These are phyloP conservation scores for Berghia stephanieae DNA, from an alignment of 1,140 invertebrate genomes.

Conservation along the genomic window DNA sequence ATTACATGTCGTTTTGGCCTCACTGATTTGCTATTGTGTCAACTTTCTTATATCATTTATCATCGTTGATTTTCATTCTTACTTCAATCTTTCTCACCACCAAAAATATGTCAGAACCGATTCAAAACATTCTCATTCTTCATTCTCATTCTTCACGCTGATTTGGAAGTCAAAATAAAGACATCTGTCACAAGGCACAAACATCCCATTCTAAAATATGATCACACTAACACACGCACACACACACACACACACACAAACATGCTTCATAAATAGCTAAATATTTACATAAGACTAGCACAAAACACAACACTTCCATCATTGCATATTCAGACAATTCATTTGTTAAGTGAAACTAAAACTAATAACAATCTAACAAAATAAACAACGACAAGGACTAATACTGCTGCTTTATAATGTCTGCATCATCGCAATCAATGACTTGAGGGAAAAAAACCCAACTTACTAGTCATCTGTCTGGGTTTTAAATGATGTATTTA, in stretches of 20 bases:
- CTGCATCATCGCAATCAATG: background rate
- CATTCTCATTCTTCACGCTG: too few relatives aligned
- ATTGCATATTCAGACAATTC: too few relatives aligned
- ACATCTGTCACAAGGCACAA: background rate
- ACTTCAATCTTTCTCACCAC: background rate
- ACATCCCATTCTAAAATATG: background rate
- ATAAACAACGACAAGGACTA: background rate
- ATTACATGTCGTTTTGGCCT: too few relatives aligned
- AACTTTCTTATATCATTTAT: too few relatives aligned
- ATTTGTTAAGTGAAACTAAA: background rate
- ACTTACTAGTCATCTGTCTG: too few relatives aligned
- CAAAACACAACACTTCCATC: too few relatives aligned
- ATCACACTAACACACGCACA: background rate
- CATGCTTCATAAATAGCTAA: background rate
- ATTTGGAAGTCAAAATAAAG: background rate
- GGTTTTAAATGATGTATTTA: too few relatives aligned
- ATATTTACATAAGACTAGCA: too few relatives aligned
- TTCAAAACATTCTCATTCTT: too few relatives aligned
- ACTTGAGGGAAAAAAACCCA: background rate
- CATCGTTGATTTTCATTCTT: constrained; percentile 37
- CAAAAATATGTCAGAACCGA: background rate
- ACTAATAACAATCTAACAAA: background rate
- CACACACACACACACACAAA: background rate
- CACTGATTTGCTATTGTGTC: too few relatives aligned
- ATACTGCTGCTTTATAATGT: background rate